phyloP scores from a whole-genome alignment of 2,888 invertebrate genomes.

The Noctua janthina region DNA sequence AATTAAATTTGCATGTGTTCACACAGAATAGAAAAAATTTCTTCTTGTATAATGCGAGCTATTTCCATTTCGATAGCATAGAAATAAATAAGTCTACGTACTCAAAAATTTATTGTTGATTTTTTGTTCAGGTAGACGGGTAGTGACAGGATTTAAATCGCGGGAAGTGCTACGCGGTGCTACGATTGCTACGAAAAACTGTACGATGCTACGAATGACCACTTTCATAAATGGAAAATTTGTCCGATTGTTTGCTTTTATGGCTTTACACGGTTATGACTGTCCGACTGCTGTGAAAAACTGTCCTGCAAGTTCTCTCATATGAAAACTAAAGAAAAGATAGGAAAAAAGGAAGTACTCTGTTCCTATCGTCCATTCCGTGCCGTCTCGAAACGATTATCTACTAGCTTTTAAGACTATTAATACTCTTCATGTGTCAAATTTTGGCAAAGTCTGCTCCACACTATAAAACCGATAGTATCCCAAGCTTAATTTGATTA shows the following conservation, averaged over 20 bases:
- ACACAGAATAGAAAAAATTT: neutral
- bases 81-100: neutral
- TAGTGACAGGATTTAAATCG: neutral
- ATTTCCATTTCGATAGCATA: neutral
- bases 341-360: neutral
- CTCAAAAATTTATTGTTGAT: neutral
- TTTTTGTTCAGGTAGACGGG: neutral
- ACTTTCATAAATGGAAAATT: neutral
- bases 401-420: neutral
- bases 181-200: constrained; percentile 8
- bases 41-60: neutral
- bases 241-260: neutral
- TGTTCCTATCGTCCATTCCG: neutral
- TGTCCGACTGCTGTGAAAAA: neutral
- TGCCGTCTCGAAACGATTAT: neutral
- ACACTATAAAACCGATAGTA: constrained; percentile 71
- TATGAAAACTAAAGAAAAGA: neutral
- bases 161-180: constrained; percentile 7
- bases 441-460: constrained; percentile 65
- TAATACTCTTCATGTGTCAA: neutral
- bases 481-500: constrained; percentile 89
- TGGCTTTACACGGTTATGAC: too few species aligned
- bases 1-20: neutral
- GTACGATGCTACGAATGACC: neutral
- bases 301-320: neutral